phyloP scores from a whole-genome alignment of 35 echinoderm and acorn worm species.

The Strongylocentrotus purpuratus region DNA sequence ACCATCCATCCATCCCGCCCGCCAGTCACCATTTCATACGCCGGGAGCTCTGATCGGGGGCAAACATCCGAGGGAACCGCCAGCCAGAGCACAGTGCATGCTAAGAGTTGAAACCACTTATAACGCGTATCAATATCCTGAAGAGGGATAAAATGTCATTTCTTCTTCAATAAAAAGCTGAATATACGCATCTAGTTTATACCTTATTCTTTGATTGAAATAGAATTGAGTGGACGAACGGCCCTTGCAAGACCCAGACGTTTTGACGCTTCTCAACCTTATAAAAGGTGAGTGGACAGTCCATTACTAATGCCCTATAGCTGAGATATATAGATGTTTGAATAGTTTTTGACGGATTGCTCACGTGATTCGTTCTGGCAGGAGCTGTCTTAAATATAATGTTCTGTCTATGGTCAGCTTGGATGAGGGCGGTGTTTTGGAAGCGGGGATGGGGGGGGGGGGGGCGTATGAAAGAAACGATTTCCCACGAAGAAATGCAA shows the following conservation, averaged over 20 bases:
- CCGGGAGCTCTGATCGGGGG: background rate
- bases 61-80: background rate
- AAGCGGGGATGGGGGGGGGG: no score
- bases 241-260: background rate
- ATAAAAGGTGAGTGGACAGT: background rate
- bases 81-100: background rate
- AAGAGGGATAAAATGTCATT: slow-evolving; percentile 11
- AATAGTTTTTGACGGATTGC: no score
- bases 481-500: no score
- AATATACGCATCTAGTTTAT: background rate
- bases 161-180: background rate
- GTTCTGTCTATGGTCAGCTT: no score
- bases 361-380: no score
- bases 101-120: background rate
- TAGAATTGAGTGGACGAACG: background rate
- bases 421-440: no score
- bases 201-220: background rate
- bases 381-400: no score
- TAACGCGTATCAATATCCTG: background rate
- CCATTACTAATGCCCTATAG: background rate
- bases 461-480: no score
- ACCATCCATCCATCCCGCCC: background rate
- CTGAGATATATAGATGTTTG: no score
- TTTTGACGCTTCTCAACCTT: background rate
- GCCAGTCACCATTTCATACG: background rate